A percentile compares a stretch with the other conserved stretches of the same genome.
Evolutionary conservation across 2,797 vertebrate species (phyloP).

Genomic region (Hyperoplus immaculatus): DNA sequence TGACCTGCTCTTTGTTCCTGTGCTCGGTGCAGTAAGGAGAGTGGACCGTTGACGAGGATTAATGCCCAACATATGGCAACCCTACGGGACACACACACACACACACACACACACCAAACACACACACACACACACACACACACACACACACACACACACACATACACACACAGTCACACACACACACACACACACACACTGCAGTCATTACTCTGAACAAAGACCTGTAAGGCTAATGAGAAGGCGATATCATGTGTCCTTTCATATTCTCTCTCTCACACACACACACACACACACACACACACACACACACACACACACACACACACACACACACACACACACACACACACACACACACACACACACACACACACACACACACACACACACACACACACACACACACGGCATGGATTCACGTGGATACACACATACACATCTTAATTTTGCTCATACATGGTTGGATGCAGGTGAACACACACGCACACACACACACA

Average conservation of each 20-base stretch:
- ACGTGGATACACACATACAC: slow-evolving; percentile 42
- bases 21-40: slow-evolving; percentile 72
- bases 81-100: slow-evolving; percentile 76
- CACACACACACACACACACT: slow-evolving; percentile 56
- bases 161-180: slow-evolving; percentile 54
- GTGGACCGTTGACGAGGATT: slow-evolving; percentile 82
- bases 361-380: neutral
- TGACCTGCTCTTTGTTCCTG: slow-evolving; percentile 81
- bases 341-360: too few species aligned
- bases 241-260: slow-evolving; percentile 79
- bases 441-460: slow-evolving; percentile 60
- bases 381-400: slow-evolving; percentile 29
- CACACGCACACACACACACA: slow-evolving; percentile 50
- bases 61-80: slow-evolving; percentile 85
- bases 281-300: slow-evolving; percentile 42
- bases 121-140: slow-evolving; percentile 55
- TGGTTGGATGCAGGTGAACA: slow-evolving; percentile 64
- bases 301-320: slow-evolving; percentile 42
- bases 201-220: slow-evolving; percentile 80
- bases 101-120: slow-evolving; percentile 60
- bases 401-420: slow-evolving; percentile 49
- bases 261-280: slow-evolving; percentile 2
- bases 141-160: slow-evolving; percentile 64
- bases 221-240: slow-evolving; percentile 80
- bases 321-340: slow-evolving; percentile 50